Conservation (phyloP, 64 coral and sea anemone species). For the Porites lutea region DNA sequence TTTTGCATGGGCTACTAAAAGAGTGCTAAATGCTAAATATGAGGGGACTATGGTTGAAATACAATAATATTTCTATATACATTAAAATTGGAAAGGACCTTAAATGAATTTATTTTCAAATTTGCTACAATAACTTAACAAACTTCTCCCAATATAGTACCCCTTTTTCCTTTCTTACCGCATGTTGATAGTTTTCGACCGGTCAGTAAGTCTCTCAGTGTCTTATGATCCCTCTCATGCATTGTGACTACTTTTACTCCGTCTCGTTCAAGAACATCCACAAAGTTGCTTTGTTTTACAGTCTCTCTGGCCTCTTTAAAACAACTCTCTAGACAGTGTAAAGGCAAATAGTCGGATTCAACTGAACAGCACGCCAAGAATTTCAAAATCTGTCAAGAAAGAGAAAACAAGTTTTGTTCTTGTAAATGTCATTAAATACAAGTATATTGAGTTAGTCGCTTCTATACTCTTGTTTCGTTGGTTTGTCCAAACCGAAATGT, state of each 20-base stretch:
- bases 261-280: neutral
- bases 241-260: neutral
- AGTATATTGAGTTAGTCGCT: too few relatives aligned
- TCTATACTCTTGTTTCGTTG: too few relatives aligned
- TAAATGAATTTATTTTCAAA: too few relatives aligned
- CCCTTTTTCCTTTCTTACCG: neutral
- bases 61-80: too few relatives aligned
- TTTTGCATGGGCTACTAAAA: too few relatives aligned
- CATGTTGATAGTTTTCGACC: neutral
- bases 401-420: too few relatives aligned
- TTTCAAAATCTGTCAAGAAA: neutral
- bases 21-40: too few relatives aligned
- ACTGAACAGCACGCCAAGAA: conserved; percentile 21
- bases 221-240: neutral
- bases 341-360: neutral
- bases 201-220: neutral
- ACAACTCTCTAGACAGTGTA: neutral
- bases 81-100: too few relatives aligned
- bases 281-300: neutral
- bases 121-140: too few relatives aligned
- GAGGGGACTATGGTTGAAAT: too few relatives aligned
- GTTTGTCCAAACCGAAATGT: too few relatives aligned
- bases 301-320: neutral
- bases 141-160: neutral
- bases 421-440: too few relatives aligned